phyloP scores from a whole-genome alignment of 2,113 vertebrate genomes.

The Bubalus kerabau region DNA sequence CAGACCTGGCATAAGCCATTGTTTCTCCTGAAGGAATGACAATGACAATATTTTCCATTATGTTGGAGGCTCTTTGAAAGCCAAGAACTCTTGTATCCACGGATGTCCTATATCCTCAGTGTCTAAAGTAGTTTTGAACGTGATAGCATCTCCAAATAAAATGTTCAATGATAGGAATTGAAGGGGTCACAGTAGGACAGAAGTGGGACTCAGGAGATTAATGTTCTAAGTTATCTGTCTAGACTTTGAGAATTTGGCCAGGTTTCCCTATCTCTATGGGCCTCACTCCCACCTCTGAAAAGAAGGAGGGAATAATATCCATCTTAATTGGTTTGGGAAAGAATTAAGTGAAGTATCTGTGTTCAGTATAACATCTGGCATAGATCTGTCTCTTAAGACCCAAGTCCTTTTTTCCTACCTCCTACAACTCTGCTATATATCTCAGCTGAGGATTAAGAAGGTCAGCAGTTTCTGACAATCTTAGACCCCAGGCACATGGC shows the following conservation, averaged over 20 bases:
- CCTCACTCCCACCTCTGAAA: not conserved
- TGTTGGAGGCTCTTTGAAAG: not conserved
- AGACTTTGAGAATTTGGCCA: not conserved
- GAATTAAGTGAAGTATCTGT: not conserved
- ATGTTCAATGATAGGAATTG: not conserved
- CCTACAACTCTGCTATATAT: not conserved
- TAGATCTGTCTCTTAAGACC: not conserved
- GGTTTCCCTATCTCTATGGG: not conserved
- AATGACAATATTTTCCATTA: not conserved
- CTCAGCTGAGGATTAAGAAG: not conserved
- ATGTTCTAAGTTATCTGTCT: not conserved
- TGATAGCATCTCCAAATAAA: not conserved
- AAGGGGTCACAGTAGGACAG: not conserved
- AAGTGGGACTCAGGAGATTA: not conserved
- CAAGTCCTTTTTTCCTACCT: not conserved
- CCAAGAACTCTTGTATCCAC: not conserved
- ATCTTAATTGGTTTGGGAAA: not conserved
- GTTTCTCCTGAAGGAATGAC: not conserved
- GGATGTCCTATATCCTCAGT: not conserved
- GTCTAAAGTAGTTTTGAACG: not conserved
- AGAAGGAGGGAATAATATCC: not conserved
- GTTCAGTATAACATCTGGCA: not conserved
- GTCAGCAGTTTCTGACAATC: not conserved
- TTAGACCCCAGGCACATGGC: not conserved
- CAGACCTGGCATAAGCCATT: not conserved